Evolutionary conservation across 1,140 invertebrate genomes (phyloP).

Genomic region (Drosophila bipectinata): DNA sequence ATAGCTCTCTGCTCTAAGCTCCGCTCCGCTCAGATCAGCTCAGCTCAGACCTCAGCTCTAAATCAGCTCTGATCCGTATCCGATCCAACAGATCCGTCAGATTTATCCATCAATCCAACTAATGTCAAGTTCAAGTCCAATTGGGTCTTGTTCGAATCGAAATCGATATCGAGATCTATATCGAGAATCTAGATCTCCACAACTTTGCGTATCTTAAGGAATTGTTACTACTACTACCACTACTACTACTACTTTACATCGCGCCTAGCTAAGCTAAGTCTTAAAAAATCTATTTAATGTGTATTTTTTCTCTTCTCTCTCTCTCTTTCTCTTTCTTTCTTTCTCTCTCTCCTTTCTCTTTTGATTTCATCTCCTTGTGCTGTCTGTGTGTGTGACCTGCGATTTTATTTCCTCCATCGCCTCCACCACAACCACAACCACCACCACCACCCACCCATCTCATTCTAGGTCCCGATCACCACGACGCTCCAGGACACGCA

Average conservation of each 20-base stretch:
- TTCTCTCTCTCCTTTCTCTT: slow-evolving; percentile 1
- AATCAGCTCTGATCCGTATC: slow-evolving; percentile 44
- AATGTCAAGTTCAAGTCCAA: slow-evolving; percentile 26
- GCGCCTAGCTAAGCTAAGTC: slow-evolving; percentile 20
- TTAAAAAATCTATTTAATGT: slow-evolving; percentile 72
- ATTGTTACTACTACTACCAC: slow-evolving; percentile 24
- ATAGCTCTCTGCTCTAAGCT: slow-evolving; percentile 42
- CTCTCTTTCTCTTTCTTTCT: slow-evolving; percentile 14
- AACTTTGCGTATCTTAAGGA: slow-evolving; percentile 46
- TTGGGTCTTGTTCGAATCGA: slow-evolving; percentile 49
- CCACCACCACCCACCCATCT: slow-evolving; percentile 35
- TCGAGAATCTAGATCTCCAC: slow-evolving; percentile 13
- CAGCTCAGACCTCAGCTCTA: background rate
- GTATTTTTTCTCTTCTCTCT: slow-evolving; percentile 50
- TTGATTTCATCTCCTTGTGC: slow-evolving; percentile 10
- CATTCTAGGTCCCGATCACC: slow-evolving; percentile 85
- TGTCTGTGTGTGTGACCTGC: slow-evolving; percentile 26
- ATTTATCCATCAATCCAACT: slow-evolving; percentile 38
- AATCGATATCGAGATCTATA: slow-evolving; percentile 23
- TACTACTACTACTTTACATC: background rate
- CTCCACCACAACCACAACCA: background rate
- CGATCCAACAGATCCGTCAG: slow-evolving; percentile 32
- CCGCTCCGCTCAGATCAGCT: slow-evolving; percentile 26
- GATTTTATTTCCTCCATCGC: slow-evolving; percentile 19
- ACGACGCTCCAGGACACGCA: slow-evolving; percentile 84